Base-by-base conservation (phyloP, 2,113 vertebrate genomes). In the Morone chrysops region DNA sequence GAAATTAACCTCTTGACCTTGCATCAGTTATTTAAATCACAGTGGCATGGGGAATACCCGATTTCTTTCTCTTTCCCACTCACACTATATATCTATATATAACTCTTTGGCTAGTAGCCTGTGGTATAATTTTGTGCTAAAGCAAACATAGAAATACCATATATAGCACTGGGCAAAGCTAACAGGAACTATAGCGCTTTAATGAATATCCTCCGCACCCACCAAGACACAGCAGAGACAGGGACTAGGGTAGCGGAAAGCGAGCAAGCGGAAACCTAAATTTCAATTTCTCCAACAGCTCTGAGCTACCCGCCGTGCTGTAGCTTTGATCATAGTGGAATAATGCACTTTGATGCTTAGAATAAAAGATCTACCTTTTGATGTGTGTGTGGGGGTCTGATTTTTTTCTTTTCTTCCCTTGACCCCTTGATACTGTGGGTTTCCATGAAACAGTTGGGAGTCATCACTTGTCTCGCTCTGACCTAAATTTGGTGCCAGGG, bases 291-390 rank as follows among this genome's bases (percentile, higher is more conserved):
- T 88, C 63, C 76, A 80, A 82, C 83, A 82, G 82, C 89, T 91
- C 69, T 75, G 87, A 90, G 88, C 89, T 77, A 81, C 84, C 80
- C 57, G 18, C 56, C 54, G 1, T 1, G 59, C 62, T 43, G 70
- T 11, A 70, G 89, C 92, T 94, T 94, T 94, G 93, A 94, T 94
- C 90, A 86, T 48, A 38, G 69, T 74, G 47, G 83, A 93, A 91
- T 87, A 90, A 94, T 90, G 82, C 45, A 63, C 89, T 92, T 92
- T 92, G 92, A 93, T 92, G 88, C 77, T 87, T 88, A 81, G 89
- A 92, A 94, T 92, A 89, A 92, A 88, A 92, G 82, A 91, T 84
- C 71, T 45, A 89, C 82, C 89, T 89, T 93, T 92, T 94, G 89
- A 93, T 91, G 92, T 92, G 78, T 71, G 18, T 45, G 85, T 9